Evolutionary conservation across 2,888 invertebrate genomes (phyloP).

Genomic region (Microplitis manilae): DNA sequence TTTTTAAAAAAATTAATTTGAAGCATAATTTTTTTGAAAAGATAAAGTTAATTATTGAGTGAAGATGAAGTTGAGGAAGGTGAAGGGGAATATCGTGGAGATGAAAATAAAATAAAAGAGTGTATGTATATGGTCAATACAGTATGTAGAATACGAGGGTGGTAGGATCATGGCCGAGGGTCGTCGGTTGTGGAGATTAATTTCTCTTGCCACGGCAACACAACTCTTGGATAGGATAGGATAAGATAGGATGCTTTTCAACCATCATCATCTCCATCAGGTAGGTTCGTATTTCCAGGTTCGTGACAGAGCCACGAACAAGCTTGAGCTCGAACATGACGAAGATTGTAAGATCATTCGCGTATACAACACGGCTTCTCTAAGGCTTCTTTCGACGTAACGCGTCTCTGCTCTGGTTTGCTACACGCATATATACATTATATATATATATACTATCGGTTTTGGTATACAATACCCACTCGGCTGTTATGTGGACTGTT

Average conservation of each 20-base stretch:
- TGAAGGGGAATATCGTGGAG: too few species aligned
- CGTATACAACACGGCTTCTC: neutral
- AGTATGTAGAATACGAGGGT: slow-evolving; percentile 32
- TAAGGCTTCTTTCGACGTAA: slow-evolving; percentile 23
- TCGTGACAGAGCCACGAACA: slow-evolving; percentile 47
- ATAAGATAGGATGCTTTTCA: slow-evolving; percentile 15
- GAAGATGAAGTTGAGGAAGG: too few species aligned
- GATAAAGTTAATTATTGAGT: too few species aligned
- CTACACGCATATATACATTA: neutral
- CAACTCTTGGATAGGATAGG: neutral
- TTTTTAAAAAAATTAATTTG: too few species aligned
- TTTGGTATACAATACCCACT: neutral
- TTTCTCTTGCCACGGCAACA: slow-evolving; percentile 43
- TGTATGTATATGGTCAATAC: too few species aligned
- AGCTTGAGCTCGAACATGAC: slow-evolving; percentile 38
- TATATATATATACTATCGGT: slow-evolving; percentile 20
- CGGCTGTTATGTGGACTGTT: slow-evolving; percentile 25
- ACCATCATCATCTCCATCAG: slow-evolving; percentile 20
- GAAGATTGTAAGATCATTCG: slow-evolving; percentile 48
- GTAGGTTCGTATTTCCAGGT: slow-evolving; percentile 50
- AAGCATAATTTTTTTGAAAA: too few species aligned
- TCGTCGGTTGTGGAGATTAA: slow-evolving; percentile 50
- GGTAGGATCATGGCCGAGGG: slow-evolving; percentile 33
- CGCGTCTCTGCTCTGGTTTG: slow-evolving; percentile 14
- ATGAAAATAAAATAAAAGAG: too few species aligned